Evolutionary conservation across 2,797 vertebrate species (phyloP), one percentile per base, ranked within the genome.

Genomic region (Etheostoma perlongum): DNA sequence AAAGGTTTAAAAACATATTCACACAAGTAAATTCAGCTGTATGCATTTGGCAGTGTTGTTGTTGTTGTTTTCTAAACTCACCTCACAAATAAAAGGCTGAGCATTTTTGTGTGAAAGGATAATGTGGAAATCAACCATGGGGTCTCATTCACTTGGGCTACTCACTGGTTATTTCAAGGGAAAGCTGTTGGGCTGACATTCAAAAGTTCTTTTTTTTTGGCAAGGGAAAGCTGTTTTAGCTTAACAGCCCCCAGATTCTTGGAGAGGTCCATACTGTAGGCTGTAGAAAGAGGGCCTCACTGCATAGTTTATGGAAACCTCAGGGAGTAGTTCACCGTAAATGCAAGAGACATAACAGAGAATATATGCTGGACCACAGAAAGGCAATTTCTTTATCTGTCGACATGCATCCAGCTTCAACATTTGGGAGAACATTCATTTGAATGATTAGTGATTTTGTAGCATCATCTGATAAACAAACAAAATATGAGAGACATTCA

Each of bases 191-290:
- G 89, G 80, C 81, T 81, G 83, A 87, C 62, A 74, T 88, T 91
- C 81, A 88, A 82, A 84, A 51, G 60, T 72, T 78, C 36, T 18
- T 72, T 83, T 82, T 82, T 83, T 79, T 72, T 85, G 82, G 76
- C 74, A 76, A 76, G 51, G 11, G 67, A 82, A 86, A 89, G 85
- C 88, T 91, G 90, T 88, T 90, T 90, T 84, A 80, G 77, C 85
- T 91, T 89, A 90, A 88, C 80, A 55, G 21, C 64, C 77, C 65
- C 79, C 57, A 30, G 74, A 82, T 84, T 84, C 81, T 80, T 72
- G 53, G 81, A 87, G 75, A 76, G 62, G 64, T 69, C 79, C 66
- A 58, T 83, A 83, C 72, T 85, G 80, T 89, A 88, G 69, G 78
- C 72, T 86, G 72, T 81, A 86, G 85, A 81, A 86, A 82, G 73